Evolutionary conservation across 1,140 invertebrate genomes (phyloP).

Genomic region (Colletes gigas): DNA sequence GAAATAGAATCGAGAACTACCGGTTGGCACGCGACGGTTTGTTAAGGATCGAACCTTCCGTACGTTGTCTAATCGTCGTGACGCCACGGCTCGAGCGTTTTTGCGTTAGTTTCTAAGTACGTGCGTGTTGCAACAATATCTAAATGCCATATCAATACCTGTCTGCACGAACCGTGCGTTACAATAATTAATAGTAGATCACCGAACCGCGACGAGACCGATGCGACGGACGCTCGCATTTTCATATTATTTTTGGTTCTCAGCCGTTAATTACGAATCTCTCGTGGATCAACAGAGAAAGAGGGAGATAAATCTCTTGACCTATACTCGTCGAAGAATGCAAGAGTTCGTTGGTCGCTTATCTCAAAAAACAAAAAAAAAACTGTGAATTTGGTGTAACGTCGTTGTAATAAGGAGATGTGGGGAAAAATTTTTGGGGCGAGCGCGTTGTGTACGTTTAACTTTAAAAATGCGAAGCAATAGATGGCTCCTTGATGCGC

Average conservation of each 20-base stretch:
- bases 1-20: background rate
- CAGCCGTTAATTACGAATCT: background rate
- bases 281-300: background rate
- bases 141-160: slow-evolving; percentile 63
- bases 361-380: background rate
- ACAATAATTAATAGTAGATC: slow-evolving; percentile 37
- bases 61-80: background rate
- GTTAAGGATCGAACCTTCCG: slow-evolving; percentile 23
- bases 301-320: background rate
- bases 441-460: slow-evolving; percentile 23
- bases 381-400: slow-evolving; percentile 33
- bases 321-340: background rate
- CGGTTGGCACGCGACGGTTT: slow-evolving; percentile 12
- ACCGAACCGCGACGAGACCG: slow-evolving; percentile 31
- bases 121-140: slow-evolving; percentile 54
- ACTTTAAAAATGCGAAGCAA: slow-evolving; percentile 53
- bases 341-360: slow-evolving; percentile 19
- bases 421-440: slow-evolving; percentile 6
- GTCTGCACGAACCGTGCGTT: slow-evolving; percentile 60
- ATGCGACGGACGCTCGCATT: slow-evolving; percentile 32
- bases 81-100: background rate
- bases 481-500: slow-evolving; percentile 51
- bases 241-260: slow-evolving; percentile 17
- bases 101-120: slow-evolving; percentile 30
- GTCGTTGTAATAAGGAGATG: slow-evolving; percentile 19